Evolutionary conservation across 2,888 invertebrate genomes (phyloP), one percentile per base, ranked within the genome.

Genomic region (Cyclophora albipunctata): DNA sequence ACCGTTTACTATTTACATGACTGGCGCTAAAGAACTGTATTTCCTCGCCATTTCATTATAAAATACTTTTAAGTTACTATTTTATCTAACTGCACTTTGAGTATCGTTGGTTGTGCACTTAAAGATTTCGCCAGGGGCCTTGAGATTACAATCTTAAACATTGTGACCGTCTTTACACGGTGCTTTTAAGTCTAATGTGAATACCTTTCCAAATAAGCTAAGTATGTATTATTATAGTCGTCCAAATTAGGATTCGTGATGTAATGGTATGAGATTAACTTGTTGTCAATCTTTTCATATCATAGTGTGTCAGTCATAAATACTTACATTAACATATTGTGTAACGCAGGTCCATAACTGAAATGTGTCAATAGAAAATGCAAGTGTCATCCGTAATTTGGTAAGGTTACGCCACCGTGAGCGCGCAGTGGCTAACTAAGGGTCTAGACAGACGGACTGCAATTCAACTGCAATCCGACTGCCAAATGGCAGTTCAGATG

Each of bases 341-440:
- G 64, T 56, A 67, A 69, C 55, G 58, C 59, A 60, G 59, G 63
- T 64, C 65, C 68, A 58, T 70, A 73, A 71, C 59, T 66, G 61
- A 58, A 5, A 66, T 54, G 59, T 73, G 75, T 70, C 68, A 75
- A 76, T 77, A 78, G 82, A 84, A 84, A 84, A 69, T 70, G 74
- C 81, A 77, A 84, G 83, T 84, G 78, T 63, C 64, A 53, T 58
- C 69, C 65, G 72, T 71, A 71, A 74, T 78, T 78, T 66, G 66
- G 71, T 78, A 79, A 78, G 83, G 81, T 73, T 75, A 80, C 64
- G 79, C 64, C 62, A 63, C 43, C 60, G 66, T 54, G 52, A 63
- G 60, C 53, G 60, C 66, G 60, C 65, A 58, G 61, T 64, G 67
- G 63, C 64, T 69, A 69, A 68, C 72, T 74, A n/a, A n/a, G n/a